Conservation (phyloP, 2,888 invertebrate genomes). For the Metacarcinus magister region DNA sequence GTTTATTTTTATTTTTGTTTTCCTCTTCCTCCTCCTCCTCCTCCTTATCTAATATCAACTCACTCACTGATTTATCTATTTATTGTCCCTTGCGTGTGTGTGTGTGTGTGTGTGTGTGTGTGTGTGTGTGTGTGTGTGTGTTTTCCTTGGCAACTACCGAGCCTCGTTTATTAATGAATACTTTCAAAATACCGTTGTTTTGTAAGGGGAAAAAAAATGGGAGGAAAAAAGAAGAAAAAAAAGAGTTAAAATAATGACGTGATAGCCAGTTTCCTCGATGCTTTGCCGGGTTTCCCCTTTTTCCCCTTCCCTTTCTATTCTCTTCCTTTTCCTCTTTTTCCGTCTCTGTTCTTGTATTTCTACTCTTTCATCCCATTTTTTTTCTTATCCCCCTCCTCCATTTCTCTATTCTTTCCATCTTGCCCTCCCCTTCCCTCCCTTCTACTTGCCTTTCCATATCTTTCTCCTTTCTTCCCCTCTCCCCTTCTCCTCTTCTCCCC, state of each 20-base stretch:
- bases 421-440: not conserved
- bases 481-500: not conserved
- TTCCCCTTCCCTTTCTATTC: not conserved
- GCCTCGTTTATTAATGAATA: not conserved
- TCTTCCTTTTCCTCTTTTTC: not conserved
- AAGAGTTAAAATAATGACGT: not conserved
- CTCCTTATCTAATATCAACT: not conserved
- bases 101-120: conserved; percentile 19
- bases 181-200: not conserved
- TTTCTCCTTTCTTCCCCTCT: not conserved
- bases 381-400: not conserved
- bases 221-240: not conserved
- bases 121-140: not conserved
- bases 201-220: not conserved
- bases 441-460: not conserved
- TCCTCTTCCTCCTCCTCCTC: not conserved
- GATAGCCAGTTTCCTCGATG: not conserved
- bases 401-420: not conserved
- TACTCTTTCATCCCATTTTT: not conserved
- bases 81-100: not conserved
- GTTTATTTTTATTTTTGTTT: not conserved
- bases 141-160: not conserved
- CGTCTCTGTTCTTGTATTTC: not conserved
- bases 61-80: not conserved
- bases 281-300: not conserved